Conservation (phyloP, 2,888 invertebrate species). For the Prostheceraeus crozeri region DNA sequence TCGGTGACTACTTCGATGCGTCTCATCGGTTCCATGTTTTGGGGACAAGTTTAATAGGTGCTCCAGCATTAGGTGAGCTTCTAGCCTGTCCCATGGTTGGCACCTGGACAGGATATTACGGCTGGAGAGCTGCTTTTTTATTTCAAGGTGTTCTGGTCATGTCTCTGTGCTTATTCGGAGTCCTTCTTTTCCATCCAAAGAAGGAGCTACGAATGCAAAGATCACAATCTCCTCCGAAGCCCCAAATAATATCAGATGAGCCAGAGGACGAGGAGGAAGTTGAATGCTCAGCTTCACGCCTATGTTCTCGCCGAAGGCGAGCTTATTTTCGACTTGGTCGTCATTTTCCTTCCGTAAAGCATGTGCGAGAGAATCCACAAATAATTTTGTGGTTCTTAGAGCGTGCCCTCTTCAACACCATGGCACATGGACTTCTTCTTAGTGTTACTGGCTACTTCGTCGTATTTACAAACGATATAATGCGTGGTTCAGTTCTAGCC, state of each 20-base stretch:
- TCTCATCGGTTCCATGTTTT: constrained; percentile 27
- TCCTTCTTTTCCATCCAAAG: too few relatives aligned
- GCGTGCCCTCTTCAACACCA: constrained; percentile 25
- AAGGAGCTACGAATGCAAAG: too few relatives aligned
- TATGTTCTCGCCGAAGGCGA: too few relatives aligned
- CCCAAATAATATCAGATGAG: too few relatives aligned
- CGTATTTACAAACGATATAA: not conserved
- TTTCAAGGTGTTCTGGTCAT: constrained; percentile 27
- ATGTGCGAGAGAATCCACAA: constrained; percentile 12
- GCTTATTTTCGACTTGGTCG: too few relatives aligned
- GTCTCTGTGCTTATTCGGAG: too few relatives aligned
- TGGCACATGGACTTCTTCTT: constrained; percentile 27
- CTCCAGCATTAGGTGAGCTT: constrained; percentile 19
- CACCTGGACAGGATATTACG: constrained; percentile 23
- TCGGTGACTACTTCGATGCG: constrained; percentile 27
- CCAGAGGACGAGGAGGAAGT: too few relatives aligned
- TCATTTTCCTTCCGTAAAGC: constrained; percentile 18
- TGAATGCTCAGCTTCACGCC: too few relatives aligned
- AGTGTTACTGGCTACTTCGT: not conserved
- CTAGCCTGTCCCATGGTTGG: constrained; percentile 17
- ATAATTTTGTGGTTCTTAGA: constrained; percentile 26
- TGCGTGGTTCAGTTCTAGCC: not conserved
- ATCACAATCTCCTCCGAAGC: too few relatives aligned
- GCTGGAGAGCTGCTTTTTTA: constrained; percentile 31
- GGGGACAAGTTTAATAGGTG: constrained; percentile 14